Evolutionary conservation across 2,797 vertebrate genomes (phyloP), one percentile per base, ranked within the genome.

Genomic region (Leuciscus waleckii): DNA sequence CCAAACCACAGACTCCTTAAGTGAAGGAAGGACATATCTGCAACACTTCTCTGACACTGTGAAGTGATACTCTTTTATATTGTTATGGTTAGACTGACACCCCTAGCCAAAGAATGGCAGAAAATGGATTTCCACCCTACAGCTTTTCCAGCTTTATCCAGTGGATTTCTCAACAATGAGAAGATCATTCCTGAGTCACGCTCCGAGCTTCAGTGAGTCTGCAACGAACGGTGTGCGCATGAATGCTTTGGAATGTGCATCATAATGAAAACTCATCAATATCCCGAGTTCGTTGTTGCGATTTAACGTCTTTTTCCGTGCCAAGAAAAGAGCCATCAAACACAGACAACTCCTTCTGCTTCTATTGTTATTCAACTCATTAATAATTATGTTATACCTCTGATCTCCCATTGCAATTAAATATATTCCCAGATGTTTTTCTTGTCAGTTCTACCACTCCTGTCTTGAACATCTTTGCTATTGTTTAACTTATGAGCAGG

Each of bases 71-170:
- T 92, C 81, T 92, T 93, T 91, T 89, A 89, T 90, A 90, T 87
- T 92, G 90, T 93, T 93, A 89, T 90, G 86, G 87, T 90, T 92
- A 91, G 88, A 87, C 63, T 89, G 79, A 89, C 89, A 88, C 77
- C 90, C 89, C 84, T 89, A 90, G 88, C 89, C 84, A 87, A 84
- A 84, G 79, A 90, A 90, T 90, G 71, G 90, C 90, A 91, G 90
- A 93, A 92, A 94, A 92, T 92, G 74, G 87, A 91, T 92, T 92
- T 88, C 83, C 89, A 86, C 89, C 92, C 90, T 91, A 61, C 81
- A 86, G 87, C 86, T 69, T 81, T 75, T 82, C 76, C 70, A 79
- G 81, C 41, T 82, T 85, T 39, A 79, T 89, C 76, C 56, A 82
- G 13, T 51, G 23, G 10, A 73, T 86, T 83, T 51, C 86, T 85